These are phyloP conservation scores for Pteruthius melanotis DNA, from an alignment of 2,113 vertebrate species.

Conservation along the genomic window DNA sequence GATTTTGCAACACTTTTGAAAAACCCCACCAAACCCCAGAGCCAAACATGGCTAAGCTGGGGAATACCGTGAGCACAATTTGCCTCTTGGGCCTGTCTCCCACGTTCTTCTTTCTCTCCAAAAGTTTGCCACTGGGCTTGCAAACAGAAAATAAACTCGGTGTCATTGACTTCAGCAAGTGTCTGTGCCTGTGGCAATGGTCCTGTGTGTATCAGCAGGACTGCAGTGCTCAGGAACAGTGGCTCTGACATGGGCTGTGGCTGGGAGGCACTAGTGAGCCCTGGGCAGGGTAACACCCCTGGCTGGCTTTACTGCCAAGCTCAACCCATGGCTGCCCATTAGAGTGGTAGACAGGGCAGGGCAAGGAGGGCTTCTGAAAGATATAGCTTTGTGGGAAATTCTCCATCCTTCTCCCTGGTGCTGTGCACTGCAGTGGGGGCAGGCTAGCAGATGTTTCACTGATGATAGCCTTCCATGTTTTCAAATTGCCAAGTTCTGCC, in stretches of 20 bases:
- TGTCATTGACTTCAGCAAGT: neutral
- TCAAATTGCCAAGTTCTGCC: neutral
- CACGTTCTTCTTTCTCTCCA: neutral
- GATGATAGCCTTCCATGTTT: fast-evolving
- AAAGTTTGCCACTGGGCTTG: neutral
- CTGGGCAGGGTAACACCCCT: neutral
- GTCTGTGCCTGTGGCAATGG: neutral
- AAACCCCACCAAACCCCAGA: neutral
- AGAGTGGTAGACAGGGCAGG: neutral
- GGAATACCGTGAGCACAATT: neutral
- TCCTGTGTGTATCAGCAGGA: neutral
- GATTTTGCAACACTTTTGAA: conserved; percentile 3
- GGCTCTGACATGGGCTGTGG: neutral
- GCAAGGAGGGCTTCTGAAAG: neutral
- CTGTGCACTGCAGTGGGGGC: neutral
- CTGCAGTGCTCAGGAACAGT: neutral
- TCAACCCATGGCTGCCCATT: neutral
- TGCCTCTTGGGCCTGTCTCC: neutral
- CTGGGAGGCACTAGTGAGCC: neutral
- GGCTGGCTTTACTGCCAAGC: neutral
- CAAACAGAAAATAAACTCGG: neutral
- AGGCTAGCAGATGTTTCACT: neutral
- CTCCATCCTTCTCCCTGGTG: neutral
- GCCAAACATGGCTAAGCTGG: neutral
- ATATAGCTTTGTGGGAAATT: neutral